A percentile compares a stretch with the other conserved stretches of the same genome.
Conservation (phyloP, 2,797 vertebrate genomes). For the Meda fulgida region DNA sequence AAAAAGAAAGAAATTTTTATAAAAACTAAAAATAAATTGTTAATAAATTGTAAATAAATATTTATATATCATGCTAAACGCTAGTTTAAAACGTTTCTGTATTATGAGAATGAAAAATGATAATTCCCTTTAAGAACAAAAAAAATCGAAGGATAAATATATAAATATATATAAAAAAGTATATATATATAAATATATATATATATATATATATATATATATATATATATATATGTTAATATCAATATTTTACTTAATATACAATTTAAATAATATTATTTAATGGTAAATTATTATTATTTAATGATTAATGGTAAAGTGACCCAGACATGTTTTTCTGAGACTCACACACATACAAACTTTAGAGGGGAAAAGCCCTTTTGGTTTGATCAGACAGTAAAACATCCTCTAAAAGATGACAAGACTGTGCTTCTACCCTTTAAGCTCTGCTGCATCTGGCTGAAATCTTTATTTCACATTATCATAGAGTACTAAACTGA, state of each 20-base stretch:
- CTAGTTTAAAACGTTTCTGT: not conserved
- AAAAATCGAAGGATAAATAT: too few relatives aligned
- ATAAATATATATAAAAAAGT: too few relatives aligned
- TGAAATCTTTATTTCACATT: slow-evolving; percentile 41
- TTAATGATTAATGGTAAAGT: not conserved
- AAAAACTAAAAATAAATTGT: not conserved
- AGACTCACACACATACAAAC: slow-evolving; percentile 13
- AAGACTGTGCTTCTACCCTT: slow-evolving; percentile 33
- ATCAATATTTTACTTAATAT: not conserved
- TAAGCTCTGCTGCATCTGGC: slow-evolving; percentile 26
- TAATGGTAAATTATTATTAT: not conserved
- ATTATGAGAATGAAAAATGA: not conserved
- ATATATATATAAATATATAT: too few relatives aligned
- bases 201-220: too few relatives aligned
- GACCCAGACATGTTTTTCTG: slow-evolving; percentile 24
- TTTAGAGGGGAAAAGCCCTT: not conserved
- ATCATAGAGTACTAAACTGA: slow-evolving; percentile 37
- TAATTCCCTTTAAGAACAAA: not conserved
- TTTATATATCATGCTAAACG: not conserved
- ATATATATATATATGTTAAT: not conserved
- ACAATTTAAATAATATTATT: not conserved
- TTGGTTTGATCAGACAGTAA: slow-evolving; percentile 1
- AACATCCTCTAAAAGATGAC: slow-evolving; percentile 12
- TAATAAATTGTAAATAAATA: too few relatives aligned
- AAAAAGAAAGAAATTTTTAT: not conserved